These are phyloP conservation scores for Drosophila leonis DNA, from an alignment of 2,888 invertebrate species.

Conservation along the genomic window DNA sequence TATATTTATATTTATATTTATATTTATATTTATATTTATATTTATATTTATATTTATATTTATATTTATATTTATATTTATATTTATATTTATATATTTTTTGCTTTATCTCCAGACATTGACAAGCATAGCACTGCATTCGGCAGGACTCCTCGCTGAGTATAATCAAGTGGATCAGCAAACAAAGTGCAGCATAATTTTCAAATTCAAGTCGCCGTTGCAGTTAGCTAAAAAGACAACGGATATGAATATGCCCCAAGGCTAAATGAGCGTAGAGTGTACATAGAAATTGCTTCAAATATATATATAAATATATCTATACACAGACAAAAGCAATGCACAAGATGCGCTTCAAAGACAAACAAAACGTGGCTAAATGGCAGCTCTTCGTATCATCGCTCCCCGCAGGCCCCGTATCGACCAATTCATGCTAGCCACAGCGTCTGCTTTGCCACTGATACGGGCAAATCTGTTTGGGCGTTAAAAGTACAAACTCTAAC, in stretches of 20 bases:
- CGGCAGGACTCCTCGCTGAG: slow-evolving; percentile 28
- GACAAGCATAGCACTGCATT: slow-evolving; percentile 11
- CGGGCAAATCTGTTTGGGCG: slow-evolving; percentile 67
- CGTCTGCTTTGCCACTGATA: slow-evolving; percentile 62
- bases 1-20: no score
- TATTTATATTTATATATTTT: no score
- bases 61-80: no score
- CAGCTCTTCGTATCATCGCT: slow-evolving; percentile 19
- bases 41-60: no score
- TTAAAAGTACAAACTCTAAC: slow-evolving; percentile 13
- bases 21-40: no score
- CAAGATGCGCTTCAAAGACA: slow-evolving; percentile 49
- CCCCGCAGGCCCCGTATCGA: neutral
- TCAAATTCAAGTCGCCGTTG: slow-evolving; percentile 10
- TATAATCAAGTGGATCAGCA: slow-evolving; percentile 50
- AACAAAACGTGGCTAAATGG: slow-evolving; percentile 68
- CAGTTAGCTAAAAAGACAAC: slow-evolving; percentile 64
- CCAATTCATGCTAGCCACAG: slow-evolving; percentile 28
- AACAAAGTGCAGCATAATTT: slow-evolving; percentile 47
- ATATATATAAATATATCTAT: slow-evolving; percentile 14
- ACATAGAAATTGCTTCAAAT: slow-evolving; percentile 65
- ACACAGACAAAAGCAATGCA: slow-evolving; percentile 10
- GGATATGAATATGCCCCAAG: slow-evolving; percentile 78
- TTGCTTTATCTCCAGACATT: slow-evolving; percentile 47
- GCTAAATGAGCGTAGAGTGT: slow-evolving; percentile 80